Conservation (phyloP, 1,140 invertebrate genomes). For the Ips nitidus region DNA sequence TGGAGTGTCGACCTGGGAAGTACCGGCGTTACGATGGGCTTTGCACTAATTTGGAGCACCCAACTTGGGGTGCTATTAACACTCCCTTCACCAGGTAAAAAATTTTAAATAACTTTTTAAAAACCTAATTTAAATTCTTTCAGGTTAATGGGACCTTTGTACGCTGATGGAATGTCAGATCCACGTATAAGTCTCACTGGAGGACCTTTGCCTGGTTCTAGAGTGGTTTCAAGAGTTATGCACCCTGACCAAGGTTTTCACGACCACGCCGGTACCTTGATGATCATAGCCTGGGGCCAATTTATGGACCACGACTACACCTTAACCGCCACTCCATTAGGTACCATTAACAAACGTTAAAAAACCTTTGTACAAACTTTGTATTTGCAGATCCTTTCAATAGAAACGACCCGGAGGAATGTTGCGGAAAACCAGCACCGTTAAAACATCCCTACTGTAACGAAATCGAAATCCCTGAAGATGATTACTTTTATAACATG, state of each 20-base stretch:
- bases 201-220: constrained; percentile 72
- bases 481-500: constrained; percentile 88
- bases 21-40: constrained; percentile 88
- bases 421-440: constrained; percentile 75
- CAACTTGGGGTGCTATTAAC: constrained; percentile 86
- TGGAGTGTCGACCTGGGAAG: constrained; percentile 86
- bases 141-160: constrained; percentile 75
- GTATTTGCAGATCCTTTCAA: constrained; percentile 70
- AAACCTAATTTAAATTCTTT: constrained; percentile 24
- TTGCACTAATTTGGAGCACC: constrained; percentile 90
- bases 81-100: constrained; percentile 77
- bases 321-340: constrained; percentile 80
- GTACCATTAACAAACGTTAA: constrained; percentile 55
- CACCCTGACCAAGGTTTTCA: constrained; percentile 90
- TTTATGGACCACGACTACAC: constrained; percentile 95
- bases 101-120: constrained; percentile 7
- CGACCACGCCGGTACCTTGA: constrained; percentile 90
- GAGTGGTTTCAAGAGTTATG: constrained; percentile 84
- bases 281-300: constrained; percentile 92
- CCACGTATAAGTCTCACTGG: constrained; percentile 77
- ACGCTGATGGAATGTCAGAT: constrained; percentile 78
- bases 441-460: constrained; percentile 89
- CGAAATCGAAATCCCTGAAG: constrained; percentile 83
- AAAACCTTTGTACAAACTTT: not conserved
- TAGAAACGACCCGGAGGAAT: constrained; percentile 85